Percentiles rank a stretch among this genome's conserved stretches.
Evolutionary conservation across 2,888 invertebrate genomes (phyloP).

Genomic region (Lasioglossum villosulum): DNA sequence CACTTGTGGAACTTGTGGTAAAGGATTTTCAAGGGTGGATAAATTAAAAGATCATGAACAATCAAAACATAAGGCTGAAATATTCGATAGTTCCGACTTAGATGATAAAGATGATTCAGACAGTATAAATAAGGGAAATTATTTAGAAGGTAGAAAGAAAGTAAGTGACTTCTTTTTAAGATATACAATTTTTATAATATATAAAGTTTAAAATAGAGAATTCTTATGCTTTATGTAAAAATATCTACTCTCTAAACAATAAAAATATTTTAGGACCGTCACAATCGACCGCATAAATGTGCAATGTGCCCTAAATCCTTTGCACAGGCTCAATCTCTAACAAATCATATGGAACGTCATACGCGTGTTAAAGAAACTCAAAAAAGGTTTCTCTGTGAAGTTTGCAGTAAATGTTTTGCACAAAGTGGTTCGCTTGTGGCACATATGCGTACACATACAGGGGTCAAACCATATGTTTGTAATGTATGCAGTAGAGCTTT

Average conservation of each 20-base stretch:
- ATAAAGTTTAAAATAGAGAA: not conserved
- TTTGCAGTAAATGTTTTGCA: constrained; percentile 82
- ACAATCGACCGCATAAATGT: constrained; percentile 79
- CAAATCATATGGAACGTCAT: constrained; percentile 81
- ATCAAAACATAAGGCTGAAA: constrained; percentile 78
- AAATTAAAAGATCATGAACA: constrained; percentile 81
- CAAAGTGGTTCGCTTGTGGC: constrained; percentile 81
- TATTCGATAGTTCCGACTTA: constrained; percentile 75
- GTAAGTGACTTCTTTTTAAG: constrained; percentile 58
- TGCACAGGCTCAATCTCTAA: constrained; percentile 78
- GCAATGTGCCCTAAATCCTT: constrained; percentile 80
- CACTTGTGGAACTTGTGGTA: constrained; percentile 77
- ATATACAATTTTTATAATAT: not conserved
- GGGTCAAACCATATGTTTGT: constrained; percentile 81
- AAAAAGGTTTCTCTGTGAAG: constrained; percentile 81
- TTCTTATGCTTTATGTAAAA: not conserved
- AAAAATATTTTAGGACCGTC: constrained; percentile 73
- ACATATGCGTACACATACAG: constrained; percentile 82
- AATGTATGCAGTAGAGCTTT: constrained; percentile 81
- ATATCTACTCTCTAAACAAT: not conserved
- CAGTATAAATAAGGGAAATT: constrained; percentile 72
- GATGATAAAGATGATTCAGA: constrained; percentile 77
- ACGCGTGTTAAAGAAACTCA: constrained; percentile 79
- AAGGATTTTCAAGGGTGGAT: constrained; percentile 80
- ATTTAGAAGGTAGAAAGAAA: constrained; percentile 73